Evolutionary conservation across 2,797 vertebrate species (phyloP), one percentile per base, ranked within the genome.

Genomic region (Cuniculus paca): DNA sequence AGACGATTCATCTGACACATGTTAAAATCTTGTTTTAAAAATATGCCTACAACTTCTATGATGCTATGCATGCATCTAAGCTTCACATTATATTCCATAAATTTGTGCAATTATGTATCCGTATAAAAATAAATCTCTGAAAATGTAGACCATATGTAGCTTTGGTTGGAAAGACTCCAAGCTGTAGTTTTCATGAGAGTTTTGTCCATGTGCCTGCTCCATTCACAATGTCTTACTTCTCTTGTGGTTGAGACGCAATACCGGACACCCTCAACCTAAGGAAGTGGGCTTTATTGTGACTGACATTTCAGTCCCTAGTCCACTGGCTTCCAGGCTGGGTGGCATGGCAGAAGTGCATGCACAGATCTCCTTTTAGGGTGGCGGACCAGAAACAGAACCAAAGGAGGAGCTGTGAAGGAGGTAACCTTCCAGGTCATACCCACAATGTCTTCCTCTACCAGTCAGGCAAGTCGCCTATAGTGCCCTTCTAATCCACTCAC

Each of bases 11-110:
- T 63, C 36, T 31, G 16, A 78, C 19, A 10, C 6, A 34, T 61
- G 39, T 52, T 77, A 78, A 90, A 95, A 83, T 82, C 60, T 87
- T 56, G 9, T 61, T 39, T 87, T 82, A 86, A 90, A 83, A 36
- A 20, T 63, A 8, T 65, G 19, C 1, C 28, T 31, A 22, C 14
- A 13, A 13, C 6, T 31, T 56, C 12, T 52, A 8, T 50, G n/a
- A 36, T 39, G 50, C 20, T 31, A 24, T 72, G 28, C 9, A 20
- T 87, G n/a, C 26, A 52, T 39, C 36, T 22, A 63, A 72, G 56
- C 3, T 74, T 58, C 9, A 87, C 10, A 34, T 22, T 56, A 17
- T 87, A 19, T 6, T 72, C 5, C 10, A 86, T 56, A 86, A 31
- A 54, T 36, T 86, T 70, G 34, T 54, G 39, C 4, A 84, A 22